Base-by-base conservation (phyloP, 2,797 vertebrate genomes). In the Enteromius thamalakanensis region DNA sequence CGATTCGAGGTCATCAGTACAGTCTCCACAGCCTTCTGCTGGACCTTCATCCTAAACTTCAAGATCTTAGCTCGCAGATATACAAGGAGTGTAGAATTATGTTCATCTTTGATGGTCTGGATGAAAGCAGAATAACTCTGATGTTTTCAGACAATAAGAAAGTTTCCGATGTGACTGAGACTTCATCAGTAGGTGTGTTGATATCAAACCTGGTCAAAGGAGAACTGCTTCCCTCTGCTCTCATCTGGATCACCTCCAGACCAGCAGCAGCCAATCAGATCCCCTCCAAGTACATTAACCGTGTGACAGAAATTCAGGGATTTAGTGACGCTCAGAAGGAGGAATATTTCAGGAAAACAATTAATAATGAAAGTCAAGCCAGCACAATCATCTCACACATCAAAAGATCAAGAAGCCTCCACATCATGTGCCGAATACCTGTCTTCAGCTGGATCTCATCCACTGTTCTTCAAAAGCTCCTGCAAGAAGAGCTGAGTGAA, bases 61-160 rank as follows among this genome's bases (percentile, higher is more conserved):
- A 58, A 58, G 8, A 58, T 58, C 55, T 58, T 1, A 9, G 3
- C 21, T 58, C n/a, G 1, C 1, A 58, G 9, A 9, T 11, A 23
- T 58, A 58, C 3, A n/a, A 58, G 55, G n/a, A 58, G 55, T 23
- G 55, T 11, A 58, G n/a, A 58, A 9, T 58, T 58, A 3, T 58
- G 55, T 58, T 58, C 55, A 58, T 58, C n/a, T 10, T 58, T 58
- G 55, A 58, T 58, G 55, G n/a, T 58, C 55, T 58, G 55, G 55
- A 58, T 10, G 21, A 58, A 58, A 58, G 55, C 55, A 58, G n/a
- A 58, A 58, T 58, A 9, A 11, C 9, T n/a, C 55, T 23, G n/a
- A 23, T n/a, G 3, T 58, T 58, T 58, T n/a, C 9, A 58, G 55
- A 58, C 9, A 23, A n/a, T 58, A n/a, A 58, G 9, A 58, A 58